A percentile compares a stretch with the other conserved stretches of the same genome.
Evolutionary conservation across 2,797 vertebrate genomes (phyloP).

Genomic region (Tamandua tetradactyla): DNA sequence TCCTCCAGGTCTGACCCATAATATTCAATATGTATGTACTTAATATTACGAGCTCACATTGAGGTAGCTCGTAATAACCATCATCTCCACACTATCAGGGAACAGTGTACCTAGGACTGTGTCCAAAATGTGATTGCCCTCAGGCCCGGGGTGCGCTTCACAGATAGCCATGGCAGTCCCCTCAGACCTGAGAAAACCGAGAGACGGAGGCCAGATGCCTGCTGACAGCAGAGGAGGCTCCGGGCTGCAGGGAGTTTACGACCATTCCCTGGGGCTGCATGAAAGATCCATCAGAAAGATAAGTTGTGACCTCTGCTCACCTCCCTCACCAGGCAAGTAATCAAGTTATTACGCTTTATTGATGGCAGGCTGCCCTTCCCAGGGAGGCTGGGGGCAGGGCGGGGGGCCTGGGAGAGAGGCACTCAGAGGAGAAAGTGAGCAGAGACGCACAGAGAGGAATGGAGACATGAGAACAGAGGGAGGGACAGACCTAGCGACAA

Average conservation of each 20-base stretch:
- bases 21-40: background rate
- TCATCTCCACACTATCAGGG: background rate
- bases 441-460: background rate
- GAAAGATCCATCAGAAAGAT: slow-evolving; percentile 31
- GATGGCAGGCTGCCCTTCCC: background rate
- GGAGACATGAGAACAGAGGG: background rate
- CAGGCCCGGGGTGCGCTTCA: accelerated
- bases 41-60: background rate
- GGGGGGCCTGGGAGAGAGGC: background rate
- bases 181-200: background rate
- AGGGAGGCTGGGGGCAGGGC: background rate
- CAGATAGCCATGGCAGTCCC: background rate
- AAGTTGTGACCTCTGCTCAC: background rate
- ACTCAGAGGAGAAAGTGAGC: background rate
- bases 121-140: background rate
- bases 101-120: background rate
- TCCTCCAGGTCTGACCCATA: background rate
- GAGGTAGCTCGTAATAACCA: background rate
- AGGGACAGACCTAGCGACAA: background rate
- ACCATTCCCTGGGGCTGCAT: background rate
- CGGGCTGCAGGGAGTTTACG: background rate
- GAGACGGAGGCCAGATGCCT: background rate
- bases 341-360: slow-evolving; percentile 1
- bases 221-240: background rate
- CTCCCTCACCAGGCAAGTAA: background rate